Base-by-base conservation (phyloP, 2,113 vertebrate species). In the Vidua macroura region DNA sequence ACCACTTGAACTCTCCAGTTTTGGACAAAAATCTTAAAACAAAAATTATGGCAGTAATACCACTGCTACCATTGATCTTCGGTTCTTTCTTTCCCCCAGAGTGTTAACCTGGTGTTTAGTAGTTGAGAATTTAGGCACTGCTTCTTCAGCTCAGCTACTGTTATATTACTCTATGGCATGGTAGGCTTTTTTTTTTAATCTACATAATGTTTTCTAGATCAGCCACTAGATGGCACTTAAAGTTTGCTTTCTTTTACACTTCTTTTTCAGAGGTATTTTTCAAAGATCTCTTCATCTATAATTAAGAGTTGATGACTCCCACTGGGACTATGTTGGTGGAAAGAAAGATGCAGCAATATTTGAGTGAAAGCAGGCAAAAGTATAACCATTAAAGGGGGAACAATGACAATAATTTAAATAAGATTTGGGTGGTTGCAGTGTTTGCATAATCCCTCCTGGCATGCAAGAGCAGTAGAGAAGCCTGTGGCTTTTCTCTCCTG, bases 201-300 rank as follows among this genome's bases (percentile, higher is more conserved):
- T 22, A 2, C 39, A 44, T 56, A 24, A 13, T 56, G 16, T 31
- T 86, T 92, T 85, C 18, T 43, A 74, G 11, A 49, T 60, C 14
- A 48, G 33, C 97, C 98, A 96, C 98, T 98, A 98, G 98, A 96
- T 98, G 98, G 98, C 98, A 96, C 97, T 98, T 96, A 90, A 95
- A 88, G 96, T 72, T 97, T 97, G 95, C 92, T 59, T 93, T 93
- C 72, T 73, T 30, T 51, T 49, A 46, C 56, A 25, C 52, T 67
- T 87, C 52, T 83, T 70, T 85, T 43, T 44, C 81, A 67, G 68
- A 51, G 59, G 28, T 63, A 64, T 85, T 94, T 86, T 91, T 83
- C 51, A 86, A 84, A 88, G 73, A 46, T 93, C 20, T 49, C 53
- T 94, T 95, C 88, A 81, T 97, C 81, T 95, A 13, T 91, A 94